phyloP scores from a whole-genome alignment of 2,888 invertebrate species.

The Nemotelus nigrinus region DNA sequence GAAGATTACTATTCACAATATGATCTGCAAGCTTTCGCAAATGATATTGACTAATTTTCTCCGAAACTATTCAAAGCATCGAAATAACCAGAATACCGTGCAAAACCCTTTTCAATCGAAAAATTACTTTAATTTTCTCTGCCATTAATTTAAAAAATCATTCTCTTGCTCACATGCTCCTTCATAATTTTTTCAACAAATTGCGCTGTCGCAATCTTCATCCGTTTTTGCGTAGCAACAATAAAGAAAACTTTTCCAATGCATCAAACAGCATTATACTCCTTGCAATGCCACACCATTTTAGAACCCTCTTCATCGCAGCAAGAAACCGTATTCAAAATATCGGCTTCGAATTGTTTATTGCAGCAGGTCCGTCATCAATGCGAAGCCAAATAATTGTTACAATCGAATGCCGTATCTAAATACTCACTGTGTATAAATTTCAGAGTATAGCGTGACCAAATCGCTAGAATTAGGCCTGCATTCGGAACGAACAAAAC shows the following conservation, averaged over 20 bases:
- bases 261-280: neutral
- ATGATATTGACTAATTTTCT: too few relatives aligned
- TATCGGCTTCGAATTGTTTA: constrained; percentile 30
- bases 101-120: too few relatives aligned
- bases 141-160: too few relatives aligned
- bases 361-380: constrained; percentile 33
- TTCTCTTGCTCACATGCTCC: too few relatives aligned
- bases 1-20: too few relatives aligned
- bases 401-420: constrained; percentile 39
- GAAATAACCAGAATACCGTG: too few relatives aligned
- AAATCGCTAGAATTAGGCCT: neutral
- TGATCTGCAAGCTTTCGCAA: too few relatives aligned
- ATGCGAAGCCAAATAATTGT: constrained; percentile 43
- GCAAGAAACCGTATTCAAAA: constrained; percentile 33
- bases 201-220: too few relatives aligned
- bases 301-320: constrained; percentile 1
- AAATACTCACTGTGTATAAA: constrained; percentile 13
- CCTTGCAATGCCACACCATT: constrained; percentile 3
- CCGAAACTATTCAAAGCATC: too few relatives aligned
- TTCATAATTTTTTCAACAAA: too few relatives aligned
- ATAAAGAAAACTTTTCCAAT: neutral
- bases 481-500: too few relatives aligned
- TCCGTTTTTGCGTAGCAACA: neutral
- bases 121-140: too few relatives aligned
- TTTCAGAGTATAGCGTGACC: neutral